These are phyloP conservation scores for Apodemus agrarius DNA, from an alignment of 2,797 vertebrate genomes.

Conservation along the genomic window DNA sequence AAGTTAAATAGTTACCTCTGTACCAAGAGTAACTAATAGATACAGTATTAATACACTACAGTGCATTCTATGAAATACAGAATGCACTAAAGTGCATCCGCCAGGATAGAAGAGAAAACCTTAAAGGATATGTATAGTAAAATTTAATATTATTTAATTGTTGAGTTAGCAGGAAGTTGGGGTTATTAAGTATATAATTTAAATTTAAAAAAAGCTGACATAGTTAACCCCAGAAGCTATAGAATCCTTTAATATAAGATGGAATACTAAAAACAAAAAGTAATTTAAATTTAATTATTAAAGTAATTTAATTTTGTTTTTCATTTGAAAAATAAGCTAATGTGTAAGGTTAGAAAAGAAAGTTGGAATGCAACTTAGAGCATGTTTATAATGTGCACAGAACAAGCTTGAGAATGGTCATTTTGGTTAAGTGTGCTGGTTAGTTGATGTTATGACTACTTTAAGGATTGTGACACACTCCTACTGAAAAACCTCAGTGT, in stretches of 20 bases:
- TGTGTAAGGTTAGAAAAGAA: conserved; percentile 92
- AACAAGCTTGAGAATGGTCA: conserved; percentile 93
- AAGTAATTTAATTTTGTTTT: conserved; percentile 88
- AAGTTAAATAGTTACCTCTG: conserved; percentile 82
- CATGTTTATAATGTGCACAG: conserved; percentile 97
- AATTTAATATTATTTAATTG: conserved; percentile 89
- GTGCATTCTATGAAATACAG: conserved; percentile 85
- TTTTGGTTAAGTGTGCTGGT: conserved; percentile 92
- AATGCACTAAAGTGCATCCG: conserved; percentile 85
- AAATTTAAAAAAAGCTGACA: conserved; percentile 84
- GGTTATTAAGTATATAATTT: conserved; percentile 89
- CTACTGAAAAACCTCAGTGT: conserved; percentile 95
- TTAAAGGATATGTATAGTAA: conserved; percentile 88
- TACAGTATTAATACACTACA: conserved; percentile 90
- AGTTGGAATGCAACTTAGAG: conserved; percentile 95
- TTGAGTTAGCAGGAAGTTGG: conserved; percentile 88
- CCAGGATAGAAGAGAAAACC: conserved; percentile 84
- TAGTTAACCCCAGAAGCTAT: conserved; percentile 86
- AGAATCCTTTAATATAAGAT: conserved; percentile 89
- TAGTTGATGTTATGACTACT: conserved; percentile 92
- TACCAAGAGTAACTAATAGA: conserved; percentile 85
- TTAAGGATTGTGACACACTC: conserved; percentile 92
- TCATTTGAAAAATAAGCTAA: conserved; percentile 89
- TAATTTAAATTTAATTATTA: conserved; percentile 89
- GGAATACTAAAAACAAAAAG: conserved; percentile 89